A percentile compares a stretch with the other conserved stretches of the same genome.
Evolutionary conservation across 2,888 invertebrate species (phyloP).

Genomic region (Corbicula japonica): DNA sequence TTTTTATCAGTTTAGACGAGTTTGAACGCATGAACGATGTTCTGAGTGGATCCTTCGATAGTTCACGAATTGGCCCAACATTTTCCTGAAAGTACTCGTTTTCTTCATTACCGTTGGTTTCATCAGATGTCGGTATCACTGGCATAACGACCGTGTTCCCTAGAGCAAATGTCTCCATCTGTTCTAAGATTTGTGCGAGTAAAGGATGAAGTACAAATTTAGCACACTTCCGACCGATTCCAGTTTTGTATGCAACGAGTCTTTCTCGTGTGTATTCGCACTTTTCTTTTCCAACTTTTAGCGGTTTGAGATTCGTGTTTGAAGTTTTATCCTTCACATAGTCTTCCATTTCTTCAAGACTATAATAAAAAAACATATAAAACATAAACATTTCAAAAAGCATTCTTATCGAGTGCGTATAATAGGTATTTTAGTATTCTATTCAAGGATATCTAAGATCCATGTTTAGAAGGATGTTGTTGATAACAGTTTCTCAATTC

Average conservation of each 20-base stretch:
- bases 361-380: slow-evolving; percentile 18
- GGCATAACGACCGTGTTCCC: slow-evolving; percentile 37
- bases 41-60: slow-evolving; percentile 35
- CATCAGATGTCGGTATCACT: slow-evolving; percentile 1
- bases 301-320: slow-evolving; percentile 45
- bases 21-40: slow-evolving; percentile 56
- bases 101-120: slow-evolving; percentile 10
- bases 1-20: slow-evolving; percentile 47
- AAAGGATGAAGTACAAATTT: slow-evolving; percentile 54
- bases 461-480: too few species aligned
- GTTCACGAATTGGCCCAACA: slow-evolving; percentile 5
- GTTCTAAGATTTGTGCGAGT: slow-evolving; percentile 41
- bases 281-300: slow-evolving; percentile 52
- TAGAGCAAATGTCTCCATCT: slow-evolving; percentile 53
- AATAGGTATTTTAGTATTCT: too few species aligned
- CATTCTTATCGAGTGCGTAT: too few species aligned
- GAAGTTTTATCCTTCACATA: slow-evolving; percentile 48
- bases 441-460: too few species aligned
- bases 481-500: too few species aligned
- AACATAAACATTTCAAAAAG: too few species aligned
- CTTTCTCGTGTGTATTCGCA: slow-evolving; percentile 38
- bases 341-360: slow-evolving; percentile 53
- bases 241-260: slow-evolving; percentile 10
- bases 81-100: not conserved
- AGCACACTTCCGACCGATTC: slow-evolving; percentile 2